Percentiles rank a stretch among this genome's conserved stretches.
phyloP scores from a whole-genome alignment of 2,888 invertebrate genomes.

The Piscicola geometra region DNA sequence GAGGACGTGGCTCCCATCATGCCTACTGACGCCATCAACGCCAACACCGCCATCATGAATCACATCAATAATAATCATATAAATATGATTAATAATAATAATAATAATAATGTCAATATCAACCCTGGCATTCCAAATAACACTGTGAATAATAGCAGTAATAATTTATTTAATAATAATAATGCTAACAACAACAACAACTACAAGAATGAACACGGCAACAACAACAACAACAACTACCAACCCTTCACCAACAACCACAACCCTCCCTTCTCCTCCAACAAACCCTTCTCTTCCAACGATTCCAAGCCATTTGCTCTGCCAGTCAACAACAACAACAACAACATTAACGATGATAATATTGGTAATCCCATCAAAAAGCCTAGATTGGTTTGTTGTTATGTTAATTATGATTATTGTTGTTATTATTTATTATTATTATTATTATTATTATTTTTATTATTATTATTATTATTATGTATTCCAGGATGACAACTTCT shows the following conservation, averaged over 20 bases:
- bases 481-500: conserved; percentile 11
- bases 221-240: background rate
- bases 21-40: background rate
- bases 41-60: background rate
- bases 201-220: too few relatives aligned
- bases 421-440: background rate
- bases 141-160: background rate
- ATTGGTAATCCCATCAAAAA: background rate
- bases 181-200: too few relatives aligned
- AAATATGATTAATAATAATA: background rate
- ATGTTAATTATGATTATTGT: background rate
- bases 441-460: background rate
- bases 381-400: background rate
- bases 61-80: background rate
- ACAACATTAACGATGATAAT: too few relatives aligned
- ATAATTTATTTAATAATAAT: too few relatives aligned
- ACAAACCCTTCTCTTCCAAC: background rate
- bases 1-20: background rate
- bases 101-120: background rate
- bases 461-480: background rate
- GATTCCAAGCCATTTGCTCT: conserved; percentile 1
- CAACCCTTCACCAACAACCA: background rate
- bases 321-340: background rate
- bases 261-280: background rate
- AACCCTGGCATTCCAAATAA: background rate